phyloP scores from a whole-genome alignment of 2,797 vertebrate genomes.

The Sebastes taczanowskii region DNA sequence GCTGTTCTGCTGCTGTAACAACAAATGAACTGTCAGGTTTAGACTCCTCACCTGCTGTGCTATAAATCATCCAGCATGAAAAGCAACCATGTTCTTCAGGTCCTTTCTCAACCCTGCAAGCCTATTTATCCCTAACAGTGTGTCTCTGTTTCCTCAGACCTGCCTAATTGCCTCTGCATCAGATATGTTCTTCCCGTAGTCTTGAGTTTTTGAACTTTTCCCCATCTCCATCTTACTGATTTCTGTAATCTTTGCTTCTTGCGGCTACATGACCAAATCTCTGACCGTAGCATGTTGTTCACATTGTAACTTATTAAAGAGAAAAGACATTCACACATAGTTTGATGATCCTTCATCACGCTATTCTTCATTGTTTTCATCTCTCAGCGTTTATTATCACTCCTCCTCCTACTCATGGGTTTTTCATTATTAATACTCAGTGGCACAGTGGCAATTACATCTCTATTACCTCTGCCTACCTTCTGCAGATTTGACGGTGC shows the following conservation, averaged over 20 bases:
- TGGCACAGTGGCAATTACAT: slow-evolving; percentile 37
- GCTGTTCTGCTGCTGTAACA: not conserved
- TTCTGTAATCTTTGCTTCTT: not conserved
- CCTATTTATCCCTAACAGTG: not conserved
- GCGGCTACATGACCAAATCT: not conserved
- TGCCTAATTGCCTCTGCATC: not conserved
- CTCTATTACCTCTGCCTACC: slow-evolving; percentile 20
- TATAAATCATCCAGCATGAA: not conserved
- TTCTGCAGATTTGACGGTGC: not conserved
- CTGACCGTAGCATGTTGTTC: not conserved
- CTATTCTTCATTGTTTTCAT: not conserved
- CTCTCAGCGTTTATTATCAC: not conserved
- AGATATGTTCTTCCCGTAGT: not conserved
- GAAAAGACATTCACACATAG: not conserved
- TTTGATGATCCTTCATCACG: not conserved
- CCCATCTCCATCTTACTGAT: not conserved
- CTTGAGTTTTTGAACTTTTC: not conserved
- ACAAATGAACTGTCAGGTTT: not conserved
- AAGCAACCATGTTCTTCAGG: not conserved
- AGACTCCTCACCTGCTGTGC: not conserved
- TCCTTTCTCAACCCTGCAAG: not conserved
- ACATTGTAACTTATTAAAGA: not conserved
- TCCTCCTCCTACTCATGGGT: not conserved
- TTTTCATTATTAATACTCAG: slow-evolving; percentile 37
- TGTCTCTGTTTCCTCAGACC: not conserved